Percentiles rank a stretch among this genome's conserved stretches.
Conservation (phyloP, 2,797 vertebrate species). For the Sebastes iracundus region DNA sequence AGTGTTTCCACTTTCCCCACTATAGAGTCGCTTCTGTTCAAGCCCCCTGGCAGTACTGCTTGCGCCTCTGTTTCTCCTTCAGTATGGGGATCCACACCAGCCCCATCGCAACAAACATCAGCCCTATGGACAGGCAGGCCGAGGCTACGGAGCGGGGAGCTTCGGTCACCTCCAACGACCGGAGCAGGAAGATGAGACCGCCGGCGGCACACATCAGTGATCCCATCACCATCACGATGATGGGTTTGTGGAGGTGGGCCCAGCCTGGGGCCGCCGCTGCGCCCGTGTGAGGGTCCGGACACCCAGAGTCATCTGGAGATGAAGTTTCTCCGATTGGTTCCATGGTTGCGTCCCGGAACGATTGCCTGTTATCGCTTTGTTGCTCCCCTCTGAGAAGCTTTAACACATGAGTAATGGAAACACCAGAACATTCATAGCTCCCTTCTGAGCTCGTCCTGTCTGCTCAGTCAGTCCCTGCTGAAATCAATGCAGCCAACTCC, state of each 20-base stretch:
- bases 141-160: slow-evolving; percentile 56
- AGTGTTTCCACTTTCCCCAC: background rate
- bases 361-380: background rate
- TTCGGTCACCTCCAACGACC: slow-evolving; percentile 15
- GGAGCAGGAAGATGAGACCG: slow-evolving; percentile 60
- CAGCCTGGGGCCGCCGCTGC: slow-evolving; percentile 35
- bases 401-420: slow-evolving; percentile 13
- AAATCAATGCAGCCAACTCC: background rate
- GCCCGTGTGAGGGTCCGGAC: slow-evolving; percentile 1
- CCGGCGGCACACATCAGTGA: slow-evolving; percentile 59
- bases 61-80: slow-evolving; percentile 68
- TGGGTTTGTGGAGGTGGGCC: slow-evolving; percentile 75
- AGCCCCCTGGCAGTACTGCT: slow-evolving; percentile 6
- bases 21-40: background rate
- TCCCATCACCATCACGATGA: slow-evolving; percentile 68
- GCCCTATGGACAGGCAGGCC: slow-evolving; percentile 70
- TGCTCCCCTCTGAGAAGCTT: background rate
- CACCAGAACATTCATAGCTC: background rate
- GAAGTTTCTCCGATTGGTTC: slow-evolving; percentile 33
- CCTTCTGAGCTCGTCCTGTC: background rate
- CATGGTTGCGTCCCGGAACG: slow-evolving; percentile 27
- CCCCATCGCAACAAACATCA: slow-evolving; percentile 60
- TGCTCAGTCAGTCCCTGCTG: background rate
- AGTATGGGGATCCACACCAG: slow-evolving; percentile 75
- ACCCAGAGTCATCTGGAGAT: slow-evolving; percentile 12